Base-by-base conservation (phyloP, 2,888 invertebrate genomes). In the Subacronicta megacephala region DNA sequence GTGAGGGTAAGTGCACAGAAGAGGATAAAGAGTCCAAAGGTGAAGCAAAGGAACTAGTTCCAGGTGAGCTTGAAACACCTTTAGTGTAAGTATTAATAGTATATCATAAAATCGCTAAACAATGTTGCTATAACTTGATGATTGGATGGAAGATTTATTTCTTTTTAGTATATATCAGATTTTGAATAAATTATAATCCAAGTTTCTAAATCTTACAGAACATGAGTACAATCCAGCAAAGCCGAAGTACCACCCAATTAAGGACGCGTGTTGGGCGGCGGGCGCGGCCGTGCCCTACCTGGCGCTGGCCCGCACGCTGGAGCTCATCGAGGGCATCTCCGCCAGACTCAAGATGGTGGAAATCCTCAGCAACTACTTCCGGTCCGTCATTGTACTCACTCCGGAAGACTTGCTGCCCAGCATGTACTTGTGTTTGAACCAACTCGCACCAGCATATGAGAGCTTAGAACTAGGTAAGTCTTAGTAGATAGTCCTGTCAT, bases 371-470 rank as follows among this genome's bases (percentile, higher is more conserved):
- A 99, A 99, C 89, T 99, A 97, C 87, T 97, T 99, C 65, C 75
- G 92, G 10, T 99, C 99, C 0, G 98, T 99, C 12, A 97, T 99
- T 20, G 95, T 96, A 4, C 92, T 99, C 38, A 97, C 97, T 15
- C 98, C 99, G 0, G 95, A 97, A n/a, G 99, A 99, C 89, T 93
- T 99, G 59, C 84, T 99, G 52, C 96, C 97, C 0, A 98, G 98
- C 75, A 96, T 99, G 15, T 99, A 99, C 89, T 92, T 99, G 70
- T 99, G 99, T 80, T 95, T 99, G n/a, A 99, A 99, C 90, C 97
- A 98, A 88, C 92, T 99, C 40, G 99, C 98, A 0, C 99, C 99
- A 0, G 98, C 99, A 0, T 99, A 99, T 86, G 98, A 99, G 18
- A 89, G 90, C 43, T 57, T 94, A 62, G 94, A 94, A 64, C 73